phyloP scores from a whole-genome alignment of 2,888 invertebrate species.

The Xylota sylvarum region DNA sequence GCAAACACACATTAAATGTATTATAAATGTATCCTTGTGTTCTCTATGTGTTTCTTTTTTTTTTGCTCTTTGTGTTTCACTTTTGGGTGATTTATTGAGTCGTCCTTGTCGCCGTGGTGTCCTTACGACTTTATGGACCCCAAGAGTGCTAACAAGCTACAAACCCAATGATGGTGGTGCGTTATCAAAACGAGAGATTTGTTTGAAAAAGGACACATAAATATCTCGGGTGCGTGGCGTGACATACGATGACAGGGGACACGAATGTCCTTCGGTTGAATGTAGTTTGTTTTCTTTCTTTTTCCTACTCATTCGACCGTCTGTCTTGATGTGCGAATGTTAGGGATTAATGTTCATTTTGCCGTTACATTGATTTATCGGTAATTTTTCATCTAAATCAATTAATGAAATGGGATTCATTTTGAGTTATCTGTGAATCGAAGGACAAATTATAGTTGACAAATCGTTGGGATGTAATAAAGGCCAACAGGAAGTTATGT shows the following conservation, averaged over 20 bases:
- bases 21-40: slow-evolving; percentile 69
- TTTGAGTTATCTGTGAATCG: slow-evolving; percentile 24
- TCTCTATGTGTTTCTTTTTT: slow-evolving; percentile 19
- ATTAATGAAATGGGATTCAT: slow-evolving; percentile 44
- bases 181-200: slow-evolving; percentile 58
- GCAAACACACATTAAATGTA: slow-evolving; percentile 75
- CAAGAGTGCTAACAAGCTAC: slow-evolving; percentile 73
- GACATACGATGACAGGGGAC: slow-evolving; percentile 65
- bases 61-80: not conserved
- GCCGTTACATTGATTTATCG: slow-evolving; percentile 49
- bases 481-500: not conserved
- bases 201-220: slow-evolving; percentile 48
- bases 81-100: slow-evolving; percentile 63
- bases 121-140: slow-evolving; percentile 73
- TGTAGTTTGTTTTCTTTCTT: slow-evolving; percentile 2
- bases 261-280: slow-evolving; percentile 44
- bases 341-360: slow-evolving; percentile 31
- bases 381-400: slow-evolving; percentile 39
- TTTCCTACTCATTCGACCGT: not conserved
- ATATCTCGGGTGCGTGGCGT: slow-evolving; percentile 55
- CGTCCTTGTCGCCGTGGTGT: slow-evolving; percentile 69
- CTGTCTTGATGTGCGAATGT: slow-evolving; percentile 5
- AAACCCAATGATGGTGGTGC: slow-evolving; percentile 56
- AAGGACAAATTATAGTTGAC: slow-evolving; percentile 39
- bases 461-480: slow-evolving; percentile 17